Evolutionary conservation across 30 jellyfish, hydroid and myxozoan species (phyloP).

Genomic region (Rhopilema esculentum): DNA sequence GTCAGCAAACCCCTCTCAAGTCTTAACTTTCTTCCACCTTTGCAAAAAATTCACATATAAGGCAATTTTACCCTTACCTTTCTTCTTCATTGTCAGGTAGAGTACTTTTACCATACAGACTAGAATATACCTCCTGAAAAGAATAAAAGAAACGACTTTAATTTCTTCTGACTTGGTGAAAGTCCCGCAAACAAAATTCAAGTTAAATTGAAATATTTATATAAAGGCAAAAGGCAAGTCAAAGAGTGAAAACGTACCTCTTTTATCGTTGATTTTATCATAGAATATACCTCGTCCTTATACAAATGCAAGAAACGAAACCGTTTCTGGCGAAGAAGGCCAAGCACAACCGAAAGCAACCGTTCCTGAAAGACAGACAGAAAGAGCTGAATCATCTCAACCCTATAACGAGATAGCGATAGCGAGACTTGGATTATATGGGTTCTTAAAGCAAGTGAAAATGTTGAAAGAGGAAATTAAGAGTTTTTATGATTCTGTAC

Average conservation of each 20-base stretch:
- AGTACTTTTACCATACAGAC: constrained; percentile 47
- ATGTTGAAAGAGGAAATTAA: too few relatives aligned
- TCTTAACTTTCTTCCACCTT: too few relatives aligned
- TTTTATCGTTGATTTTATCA: constrained; percentile 70
- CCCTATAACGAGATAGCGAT: too few relatives aligned
- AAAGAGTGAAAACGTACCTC: constrained; percentile 78
- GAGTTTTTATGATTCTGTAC: too few relatives aligned
- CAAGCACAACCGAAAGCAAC: constrained; percentile 83
- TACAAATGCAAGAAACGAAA: constrained; percentile 71
- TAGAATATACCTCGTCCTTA: constrained; percentile 81
- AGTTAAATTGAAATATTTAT: too few relatives aligned
- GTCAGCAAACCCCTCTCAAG: too few relatives aligned
- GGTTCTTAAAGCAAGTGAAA: too few relatives aligned
- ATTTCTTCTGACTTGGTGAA: not conserved
- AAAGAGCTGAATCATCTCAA: too few relatives aligned
- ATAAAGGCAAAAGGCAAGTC: too few relatives aligned
- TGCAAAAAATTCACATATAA: too few relatives aligned
- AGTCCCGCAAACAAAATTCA: too few relatives aligned
- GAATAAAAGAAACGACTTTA: not conserved
- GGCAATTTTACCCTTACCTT: constrained; percentile 65
- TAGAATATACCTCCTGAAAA: constrained; percentile 80
- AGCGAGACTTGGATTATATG: too few relatives aligned
- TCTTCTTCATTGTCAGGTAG: constrained; percentile 78
- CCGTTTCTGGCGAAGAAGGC: constrained; percentile 85
- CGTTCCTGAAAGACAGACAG: constrained; percentile 72